Evolutionary conservation across 2,797 vertebrate species (phyloP), one percentile per base, ranked within the genome.

Genomic region (Pogonophryne albipinna): DNA sequence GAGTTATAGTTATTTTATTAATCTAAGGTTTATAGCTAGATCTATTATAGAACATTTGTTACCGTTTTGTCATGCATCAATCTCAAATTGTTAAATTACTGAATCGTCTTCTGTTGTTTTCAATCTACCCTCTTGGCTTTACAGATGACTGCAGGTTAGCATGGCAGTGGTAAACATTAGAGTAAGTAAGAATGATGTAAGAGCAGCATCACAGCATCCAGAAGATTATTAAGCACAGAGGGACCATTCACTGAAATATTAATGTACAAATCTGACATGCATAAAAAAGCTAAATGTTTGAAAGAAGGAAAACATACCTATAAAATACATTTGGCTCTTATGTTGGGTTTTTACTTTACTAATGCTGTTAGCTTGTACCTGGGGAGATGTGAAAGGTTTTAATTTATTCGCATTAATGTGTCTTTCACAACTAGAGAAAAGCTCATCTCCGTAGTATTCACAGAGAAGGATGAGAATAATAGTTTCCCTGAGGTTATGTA

Each of bases 351-450:
- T 42, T 10, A 41, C 34, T 69, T 19, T 11, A 41, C 66, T 63
- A 68, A 79, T 68, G 46, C 16, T 42, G 60, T 76, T 74, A 57
- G 19, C 50, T 66, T 68, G 11, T 61, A 71, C 47, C 15, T 61
- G 51, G 20, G 61, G 34, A 74, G 23, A 49, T 70, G 50, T 78
- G 56, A 82, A 75, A 67, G 65, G 55, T 42, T 66, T 75, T 75
- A 68, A 49, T 15, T 68, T 75, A 53, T 71, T 53, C 76, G 61
- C 50, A 50, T 66, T 50, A 80, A 71, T 79, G 68, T 55, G 59
- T 66, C 47, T 52, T 27, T 70, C 53, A 63, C 34, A 47, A 20
- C 14, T 20, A 42, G 73, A 61, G 19, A 63, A 76, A 73, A 49
- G 66, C 68, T 70, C 65, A 63, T 71, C 44, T 45, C 45, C 0